phyloP scores from a whole-genome alignment of 2,888 invertebrate genomes.

The Andrena praecox region DNA sequence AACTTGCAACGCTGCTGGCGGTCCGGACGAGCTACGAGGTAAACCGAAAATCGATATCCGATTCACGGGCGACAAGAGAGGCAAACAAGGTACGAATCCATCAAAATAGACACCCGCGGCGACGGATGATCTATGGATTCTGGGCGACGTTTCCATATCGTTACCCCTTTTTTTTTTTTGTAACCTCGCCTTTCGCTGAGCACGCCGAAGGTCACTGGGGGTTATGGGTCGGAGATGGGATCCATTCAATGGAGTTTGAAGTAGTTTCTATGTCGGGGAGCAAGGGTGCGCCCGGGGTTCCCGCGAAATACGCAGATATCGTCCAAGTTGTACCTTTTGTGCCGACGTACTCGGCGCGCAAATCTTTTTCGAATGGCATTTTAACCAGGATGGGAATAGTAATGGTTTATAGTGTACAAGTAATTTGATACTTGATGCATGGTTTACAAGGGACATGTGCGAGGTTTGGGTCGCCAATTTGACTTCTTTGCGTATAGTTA shows the following conservation, averaged over 20 bases:
- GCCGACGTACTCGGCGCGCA: neutral
- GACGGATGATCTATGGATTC: constrained; percentile 51
- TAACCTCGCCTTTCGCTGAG: neutral
- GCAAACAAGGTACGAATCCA: constrained; percentile 49
- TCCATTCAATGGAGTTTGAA: constrained; percentile 5
- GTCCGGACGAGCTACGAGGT: neutral
- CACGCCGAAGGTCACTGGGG: neutral
- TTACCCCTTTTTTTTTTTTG: constrained; percentile 25
- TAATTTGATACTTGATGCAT: too few species aligned
- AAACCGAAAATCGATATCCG: constrained; percentile 61
- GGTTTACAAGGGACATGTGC: too few species aligned
- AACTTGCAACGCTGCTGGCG: constrained; percentile 6
- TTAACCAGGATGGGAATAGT: too few species aligned
- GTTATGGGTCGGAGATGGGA: neutral
- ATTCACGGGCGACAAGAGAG: constrained; percentile 36
- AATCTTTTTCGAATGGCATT: neutral
- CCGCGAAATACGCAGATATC: neutral
- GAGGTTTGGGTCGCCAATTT: too few species aligned
- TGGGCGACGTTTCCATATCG: constrained; percentile 34
- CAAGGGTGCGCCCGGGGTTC: too few species aligned
- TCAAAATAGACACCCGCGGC: constrained; percentile 33
- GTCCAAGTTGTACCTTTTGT: neutral
- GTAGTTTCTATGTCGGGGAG: neutral
- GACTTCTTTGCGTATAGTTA: too few species aligned
- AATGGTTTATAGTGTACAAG: too few species aligned